phyloP scores from a whole-genome alignment of 92 coral and sea anemone species.

The Chrysogorgia sp. region DNA sequence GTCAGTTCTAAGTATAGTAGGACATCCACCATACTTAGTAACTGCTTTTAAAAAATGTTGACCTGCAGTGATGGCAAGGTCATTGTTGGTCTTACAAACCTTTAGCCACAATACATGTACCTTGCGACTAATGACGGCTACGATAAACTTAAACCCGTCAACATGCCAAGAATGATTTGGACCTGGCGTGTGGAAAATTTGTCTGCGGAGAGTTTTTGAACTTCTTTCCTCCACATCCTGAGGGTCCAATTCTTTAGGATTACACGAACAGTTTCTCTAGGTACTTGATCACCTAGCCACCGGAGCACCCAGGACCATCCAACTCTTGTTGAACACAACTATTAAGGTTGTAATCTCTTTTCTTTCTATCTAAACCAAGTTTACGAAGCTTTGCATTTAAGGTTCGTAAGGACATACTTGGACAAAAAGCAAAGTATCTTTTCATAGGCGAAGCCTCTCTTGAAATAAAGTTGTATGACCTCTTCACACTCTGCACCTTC shows the following conservation, averaged over 20 bases:
- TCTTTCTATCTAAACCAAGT: background rate
- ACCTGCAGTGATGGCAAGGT: slow-evolving; percentile 8
- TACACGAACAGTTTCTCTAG: no score
- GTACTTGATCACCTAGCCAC: background rate
- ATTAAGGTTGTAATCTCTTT: background rate
- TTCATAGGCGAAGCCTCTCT: no score
- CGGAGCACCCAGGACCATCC: no score
- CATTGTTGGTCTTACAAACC: slow-evolving; percentile 13
- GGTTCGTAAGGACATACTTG: background rate
- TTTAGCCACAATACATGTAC: no score
- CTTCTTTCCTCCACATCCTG: slow-evolving; percentile 2
- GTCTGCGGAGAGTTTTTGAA: slow-evolving; percentile 1
- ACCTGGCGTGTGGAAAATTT: slow-evolving; percentile 7
- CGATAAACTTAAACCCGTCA: no score
- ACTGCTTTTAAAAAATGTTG: background rate
- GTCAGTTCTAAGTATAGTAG: slow-evolving; percentile 6
- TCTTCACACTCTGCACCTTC: no score
- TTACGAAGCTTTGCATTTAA: slow-evolving; percentile 4
- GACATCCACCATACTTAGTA: background rate
- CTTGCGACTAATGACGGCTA: no score
- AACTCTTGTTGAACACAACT: no score
- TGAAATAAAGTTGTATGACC: no score
- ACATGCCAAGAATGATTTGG: slow-evolving; percentile 12
- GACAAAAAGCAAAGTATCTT: no score
- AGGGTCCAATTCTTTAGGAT: slow-evolving; percentile 5